Evolutionary conservation across 2,888 invertebrate genomes (phyloP), one percentile per base, ranked within the genome.

Genomic region (Operophtera brumata): DNA sequence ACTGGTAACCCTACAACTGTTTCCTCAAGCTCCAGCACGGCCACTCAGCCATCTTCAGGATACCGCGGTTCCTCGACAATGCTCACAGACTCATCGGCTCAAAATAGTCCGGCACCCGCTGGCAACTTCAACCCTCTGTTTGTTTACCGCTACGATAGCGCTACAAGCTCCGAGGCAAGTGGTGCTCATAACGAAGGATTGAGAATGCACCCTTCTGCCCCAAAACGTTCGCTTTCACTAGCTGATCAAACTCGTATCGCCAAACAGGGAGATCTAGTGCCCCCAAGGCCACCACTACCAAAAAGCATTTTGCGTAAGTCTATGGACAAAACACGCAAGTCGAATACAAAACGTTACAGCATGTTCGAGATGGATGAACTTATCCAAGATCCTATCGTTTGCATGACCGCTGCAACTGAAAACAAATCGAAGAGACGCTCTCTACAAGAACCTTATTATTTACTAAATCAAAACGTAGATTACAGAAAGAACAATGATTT

Each of bases 21-120:
- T 25, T 94, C 94, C 2, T 92, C 93, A 10, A 92, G 93, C 78
- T 93, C 94, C 59, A 93, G 94, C 67, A 93, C 94, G 54, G 92
- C 92, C 14, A 96, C 96, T 36, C 96, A 95, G 73, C 96, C 95
- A 6, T 96, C 96, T 43, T 96, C 96, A 10, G 96, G 96, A 1
- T 96, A 96, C 73, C 91, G 96, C 61, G 96, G 96, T 34, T 96
- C 96, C 0, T 96, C 96, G 0, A 96, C 96, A 1, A 93, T 96
- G 82, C 84, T 95, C 7, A 93, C 94, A 6, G 95, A 95, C 66
- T 95, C 95, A 20, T 92, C 92, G 11, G 93, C 94, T n/a, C 93
- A 93, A 72, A 93, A 93, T 64, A 93, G 93, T 65, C 93, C 93
- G 7, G 92, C 91, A 32, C 91, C 92, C 56, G 74, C 91, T 65